Base-by-base conservation (phyloP, 2,888 invertebrate species). In the Heliconius ethilla region DNA sequence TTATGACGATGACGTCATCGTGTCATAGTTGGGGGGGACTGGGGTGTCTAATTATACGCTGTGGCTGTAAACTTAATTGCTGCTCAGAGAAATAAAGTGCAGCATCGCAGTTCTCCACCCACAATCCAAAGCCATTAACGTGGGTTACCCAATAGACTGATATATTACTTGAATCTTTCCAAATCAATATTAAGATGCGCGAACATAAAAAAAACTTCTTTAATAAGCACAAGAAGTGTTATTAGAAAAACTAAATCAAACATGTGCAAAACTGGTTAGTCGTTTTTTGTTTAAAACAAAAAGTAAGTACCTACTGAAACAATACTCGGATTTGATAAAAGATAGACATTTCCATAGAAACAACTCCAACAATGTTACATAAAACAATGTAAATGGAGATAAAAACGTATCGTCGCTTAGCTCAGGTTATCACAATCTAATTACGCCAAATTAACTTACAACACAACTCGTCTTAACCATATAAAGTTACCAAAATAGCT, bases 401-500 rank as follows among this genome's bases (percentile, higher is more conserved):
- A 85, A 85, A 33, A 85, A 84, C 83, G 79, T 81, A 77, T 83
- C 81, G 83, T 82, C 82, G 77, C 77, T 74, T 79, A 79, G 77
- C 70, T 75, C 82, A 85, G 75, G 80, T 85, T 88, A 89, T 89
- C 89, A 89, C 88, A 89, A 87, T 89, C 87, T 89, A 89, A 90
- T 90, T 89, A 91, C 88, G 85, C 86, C 87, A 87, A 88, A 88
- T 90, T 89, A 87, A 88, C 87, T 89, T 88, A 88, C 87, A 84
- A 86, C 87, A 87, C 85, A 85, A 84, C 86, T 83, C 84, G 87
- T 86, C 87, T 85, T 84, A 85, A 80, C 90, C 89, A 89, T 90
- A 91, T 90, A 85, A 87, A 88, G 90, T 86, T 87, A 88, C 89
- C 89, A 82, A 91, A 91, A 91, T 89, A 89, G 89, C 86, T 88